Evolutionary conservation across 92 coral and sea anemone species (phyloP).

Genomic region (Phenganax marumi): DNA sequence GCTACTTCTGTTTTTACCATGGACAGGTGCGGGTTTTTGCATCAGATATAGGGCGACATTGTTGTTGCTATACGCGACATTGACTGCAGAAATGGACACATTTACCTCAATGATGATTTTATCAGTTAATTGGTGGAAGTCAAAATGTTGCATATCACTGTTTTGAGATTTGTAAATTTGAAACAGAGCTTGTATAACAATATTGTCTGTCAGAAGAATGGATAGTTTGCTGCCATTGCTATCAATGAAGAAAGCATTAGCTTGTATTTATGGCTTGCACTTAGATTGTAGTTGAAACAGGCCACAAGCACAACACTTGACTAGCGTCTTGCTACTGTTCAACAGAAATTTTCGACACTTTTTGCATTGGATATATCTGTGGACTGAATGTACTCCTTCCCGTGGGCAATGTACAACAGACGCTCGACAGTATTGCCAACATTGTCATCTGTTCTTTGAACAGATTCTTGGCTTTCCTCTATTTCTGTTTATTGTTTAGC

Average conservation of each 20-base stretch:
- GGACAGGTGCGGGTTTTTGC: too few relatives aligned
- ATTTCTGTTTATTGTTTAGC: conserved; percentile 48
- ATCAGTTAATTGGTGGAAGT: conserved; percentile 27
- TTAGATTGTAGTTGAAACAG: neutral
- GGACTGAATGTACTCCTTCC: conserved; percentile 23
- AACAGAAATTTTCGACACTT: too few relatives aligned
- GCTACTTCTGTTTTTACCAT: too few relatives aligned
- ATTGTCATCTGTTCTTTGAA: conserved; percentile 46
- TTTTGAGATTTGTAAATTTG: neutral
- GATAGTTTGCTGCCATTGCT: neutral
- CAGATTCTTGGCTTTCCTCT: conserved; percentile 22
- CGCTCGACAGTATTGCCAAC: neutral
- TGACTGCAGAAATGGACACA: conserved; percentile 15
- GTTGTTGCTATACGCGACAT: conserved; percentile 4
- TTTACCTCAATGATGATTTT: conserved; percentile 16
- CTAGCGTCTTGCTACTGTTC: neutral
- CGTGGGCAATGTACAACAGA: conserved; percentile 33
- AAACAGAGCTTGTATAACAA: conserved; percentile 1
- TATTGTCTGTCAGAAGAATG: conserved; percentile 15
- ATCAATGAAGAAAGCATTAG: conserved; percentile 12
- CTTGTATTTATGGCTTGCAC: conserved; percentile 9
- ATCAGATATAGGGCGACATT: conserved; percentile 26
- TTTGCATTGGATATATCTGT: conserved; percentile 24
- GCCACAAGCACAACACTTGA: conserved; percentile 2
- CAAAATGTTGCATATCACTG: conserved; percentile 7